Evolutionary conservation across 2,797 vertebrate species (phyloP).

Genomic region (Catostomus latipinnis): DNA sequence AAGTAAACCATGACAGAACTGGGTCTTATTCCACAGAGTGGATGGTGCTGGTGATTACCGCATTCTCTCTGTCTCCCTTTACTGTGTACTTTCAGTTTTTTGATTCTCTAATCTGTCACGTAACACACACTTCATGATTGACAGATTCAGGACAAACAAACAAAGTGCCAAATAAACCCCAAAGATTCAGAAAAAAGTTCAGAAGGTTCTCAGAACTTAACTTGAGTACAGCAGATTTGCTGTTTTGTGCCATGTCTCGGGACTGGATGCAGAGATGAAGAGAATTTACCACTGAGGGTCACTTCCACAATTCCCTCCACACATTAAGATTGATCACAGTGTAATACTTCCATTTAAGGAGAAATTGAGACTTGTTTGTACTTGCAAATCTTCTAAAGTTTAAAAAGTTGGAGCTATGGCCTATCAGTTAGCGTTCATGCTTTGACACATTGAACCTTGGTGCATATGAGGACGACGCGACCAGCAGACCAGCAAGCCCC

Average conservation of each 20-base stretch:
- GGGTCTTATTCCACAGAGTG: constrained; percentile 66
- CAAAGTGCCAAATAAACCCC: constrained; percentile 52
- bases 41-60: constrained; percentile 61
- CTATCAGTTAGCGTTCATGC: too few relatives aligned
- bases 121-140: constrained; percentile 56
- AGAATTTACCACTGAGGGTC: constrained; percentile 15
- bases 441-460: too few relatives aligned
- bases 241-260: not conserved
- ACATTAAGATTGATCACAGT: constrained; percentile 1
- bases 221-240: constrained; percentile 13
- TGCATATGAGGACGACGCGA: too few relatives aligned
- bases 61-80: constrained; percentile 44
- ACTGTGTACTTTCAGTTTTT: constrained; percentile 62
- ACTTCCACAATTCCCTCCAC: not conserved
- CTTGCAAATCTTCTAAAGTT: not conserved
- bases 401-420: too few relatives aligned
- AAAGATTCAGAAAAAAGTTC: constrained; percentile 42
- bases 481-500: too few relatives aligned
- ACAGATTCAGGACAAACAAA: constrained; percentile 62
- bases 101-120: constrained; percentile 60
- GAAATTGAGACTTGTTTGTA: not conserved
- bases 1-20: constrained; percentile 71
- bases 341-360: constrained; percentile 3
- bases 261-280: not conserved
- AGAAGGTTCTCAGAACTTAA: constrained; percentile 37